A percentile compares a stretch with the other conserved stretches of the same genome.
These are phyloP conservation scores for Natrix natrix DNA, from an alignment of 2,797 vertebrate genomes.

Conservation along the genomic window DNA sequence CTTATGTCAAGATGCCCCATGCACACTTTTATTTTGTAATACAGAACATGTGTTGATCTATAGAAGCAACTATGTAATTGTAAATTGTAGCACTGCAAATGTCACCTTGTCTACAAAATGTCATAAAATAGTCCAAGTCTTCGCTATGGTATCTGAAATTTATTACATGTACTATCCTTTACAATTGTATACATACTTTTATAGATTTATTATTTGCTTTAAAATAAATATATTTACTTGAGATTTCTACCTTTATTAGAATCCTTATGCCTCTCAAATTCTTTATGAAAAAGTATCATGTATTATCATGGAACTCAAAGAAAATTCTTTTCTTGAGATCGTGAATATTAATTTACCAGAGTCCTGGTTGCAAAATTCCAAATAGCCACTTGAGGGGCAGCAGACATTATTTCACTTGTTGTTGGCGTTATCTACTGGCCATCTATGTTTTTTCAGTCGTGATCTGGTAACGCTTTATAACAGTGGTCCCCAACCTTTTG, in stretches of 20 bases:
- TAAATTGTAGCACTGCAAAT: constrained; percentile 7
- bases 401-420: neutral
- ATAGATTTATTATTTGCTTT: neutral
- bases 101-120: neutral
- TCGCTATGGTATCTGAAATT: neutral
- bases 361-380: neutral
- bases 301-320: neutral
- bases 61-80: neutral
- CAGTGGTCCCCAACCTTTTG: no score
- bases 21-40: constrained; percentile 2
- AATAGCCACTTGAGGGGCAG: neutral
- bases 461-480: neutral
- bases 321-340: neutral
- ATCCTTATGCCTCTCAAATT: neutral
- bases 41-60: neutral
- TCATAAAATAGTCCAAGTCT: neutral
- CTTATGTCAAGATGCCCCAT: neutral
- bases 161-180: neutral
- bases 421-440: neutral
- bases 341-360: neutral
- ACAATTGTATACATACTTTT: neutral
- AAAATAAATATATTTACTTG: neutral
- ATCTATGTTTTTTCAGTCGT: neutral
- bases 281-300: no score
- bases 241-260: neutral